A percentile compares a stretch with the other conserved stretches of the same genome.
Evolutionary conservation across 2,113 vertebrate genomes (phyloP).

Genomic region (Origma solitaria): DNA sequence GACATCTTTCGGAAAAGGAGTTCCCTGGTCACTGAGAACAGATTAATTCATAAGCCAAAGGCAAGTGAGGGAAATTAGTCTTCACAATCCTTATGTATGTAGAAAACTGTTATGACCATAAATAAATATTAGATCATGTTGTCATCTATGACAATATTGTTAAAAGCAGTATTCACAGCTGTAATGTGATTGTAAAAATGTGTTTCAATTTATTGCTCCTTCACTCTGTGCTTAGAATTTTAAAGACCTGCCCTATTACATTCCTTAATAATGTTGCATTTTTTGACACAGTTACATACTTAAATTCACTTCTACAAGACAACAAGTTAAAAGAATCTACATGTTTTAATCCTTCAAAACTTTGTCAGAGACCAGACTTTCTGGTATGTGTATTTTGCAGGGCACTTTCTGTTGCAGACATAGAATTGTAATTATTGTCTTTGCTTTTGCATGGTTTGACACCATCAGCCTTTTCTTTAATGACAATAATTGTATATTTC

Average conservation of each 20-base stretch:
- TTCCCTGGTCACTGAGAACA: background rate
- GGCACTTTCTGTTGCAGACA: background rate
- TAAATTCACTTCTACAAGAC: background rate
- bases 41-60: background rate
- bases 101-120: background rate
- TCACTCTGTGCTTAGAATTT: background rate
- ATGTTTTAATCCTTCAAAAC: background rate
- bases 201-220: background rate
- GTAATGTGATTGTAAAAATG: background rate
- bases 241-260: background rate
- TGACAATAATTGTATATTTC: background rate
- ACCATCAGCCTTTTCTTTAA: background rate
- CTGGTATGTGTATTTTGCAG: background rate
- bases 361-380: background rate
- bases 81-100: background rate
- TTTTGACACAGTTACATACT: background rate
- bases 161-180: background rate
- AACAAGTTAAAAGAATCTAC: background rate
- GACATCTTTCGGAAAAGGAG: background rate
- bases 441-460: background rate
- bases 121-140: background rate
- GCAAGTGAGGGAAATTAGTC: background rate
- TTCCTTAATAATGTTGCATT: background rate
- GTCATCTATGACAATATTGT: background rate
- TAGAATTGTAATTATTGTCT: background rate